A percentile compares a stretch with the other conserved stretches of the same genome.
These are phyloP conservation scores for Leptura quadrifasciata DNA, from an alignment of 2,888 invertebrate genomes.

Conservation along the genomic window DNA sequence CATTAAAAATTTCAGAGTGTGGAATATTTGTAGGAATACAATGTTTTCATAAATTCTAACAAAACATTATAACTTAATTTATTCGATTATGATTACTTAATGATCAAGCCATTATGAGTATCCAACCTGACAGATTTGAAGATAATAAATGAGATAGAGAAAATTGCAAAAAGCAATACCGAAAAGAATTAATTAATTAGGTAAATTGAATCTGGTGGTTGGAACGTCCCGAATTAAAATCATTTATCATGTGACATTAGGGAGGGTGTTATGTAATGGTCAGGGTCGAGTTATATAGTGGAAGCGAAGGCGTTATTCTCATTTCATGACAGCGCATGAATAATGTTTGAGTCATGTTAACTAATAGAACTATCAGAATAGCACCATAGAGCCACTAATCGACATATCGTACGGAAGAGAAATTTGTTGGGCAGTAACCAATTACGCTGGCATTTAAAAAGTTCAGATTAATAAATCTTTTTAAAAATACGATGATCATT, in stretches of 20 bases:
- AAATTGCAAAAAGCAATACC: slow-evolving; percentile 32
- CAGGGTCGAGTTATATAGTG: slow-evolving; percentile 18
- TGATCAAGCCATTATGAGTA: slow-evolving; percentile 20
- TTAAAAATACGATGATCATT: too few species aligned
- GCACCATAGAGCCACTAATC: slow-evolving; percentile 4
- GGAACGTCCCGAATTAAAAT: slow-evolving; percentile 35
- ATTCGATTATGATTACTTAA: slow-evolving; percentile 29
- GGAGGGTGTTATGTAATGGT: slow-evolving; percentile 15
- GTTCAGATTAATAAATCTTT: too few species aligned
- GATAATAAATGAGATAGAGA: slow-evolving; percentile 29
- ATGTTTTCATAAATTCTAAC: neutral
- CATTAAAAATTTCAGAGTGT: neutral
- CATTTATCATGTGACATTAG: slow-evolving; percentile 39
- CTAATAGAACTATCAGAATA: slow-evolving; percentile 33
- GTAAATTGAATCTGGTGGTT: slow-evolving; percentile 37
- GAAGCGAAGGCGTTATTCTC: slow-evolving; percentile 17
- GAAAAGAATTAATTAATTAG: slow-evolving; percentile 41
- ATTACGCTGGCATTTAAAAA: slow-evolving; percentile 8
- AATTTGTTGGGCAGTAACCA: slow-evolving; percentile 9
- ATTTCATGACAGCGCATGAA: slow-evolving; percentile 22
- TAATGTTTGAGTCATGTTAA: slow-evolving; percentile 30
- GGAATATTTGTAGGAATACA: neutral
- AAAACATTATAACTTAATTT: slow-evolving; percentile 12
- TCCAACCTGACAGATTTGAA: slow-evolving; percentile 20
- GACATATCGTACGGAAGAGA: slow-evolving; percentile 8